These are phyloP conservation scores for Acleris laterana DNA, from an alignment of 2,888 invertebrate genomes.

Conservation along the genomic window DNA sequence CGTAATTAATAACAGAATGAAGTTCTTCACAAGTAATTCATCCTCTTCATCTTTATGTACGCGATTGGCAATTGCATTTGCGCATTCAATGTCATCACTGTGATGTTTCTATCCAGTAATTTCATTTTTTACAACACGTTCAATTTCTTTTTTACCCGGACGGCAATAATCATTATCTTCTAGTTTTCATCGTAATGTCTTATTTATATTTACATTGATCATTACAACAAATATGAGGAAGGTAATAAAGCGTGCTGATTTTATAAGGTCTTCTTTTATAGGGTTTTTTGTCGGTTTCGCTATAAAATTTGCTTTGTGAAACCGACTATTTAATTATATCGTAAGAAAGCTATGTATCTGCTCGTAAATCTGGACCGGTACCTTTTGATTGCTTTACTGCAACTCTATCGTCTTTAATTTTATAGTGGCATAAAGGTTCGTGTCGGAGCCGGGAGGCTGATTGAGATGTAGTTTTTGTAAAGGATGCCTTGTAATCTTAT, in stretches of 20 bases:
- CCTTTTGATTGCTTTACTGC: slow-evolving; percentile 27
- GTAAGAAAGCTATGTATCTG: slow-evolving; percentile 9
- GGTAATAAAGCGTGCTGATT: slow-evolving; percentile 40
- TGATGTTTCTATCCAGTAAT: slow-evolving; percentile 68
- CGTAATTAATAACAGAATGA: slow-evolving; percentile 20
- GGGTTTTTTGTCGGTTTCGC: slow-evolving; percentile 15
- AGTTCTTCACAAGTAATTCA: slow-evolving; percentile 24
- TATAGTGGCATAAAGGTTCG: slow-evolving; percentile 1
- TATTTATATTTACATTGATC: slow-evolving; percentile 47
- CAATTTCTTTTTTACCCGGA: slow-evolving; percentile 53
- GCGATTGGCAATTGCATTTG: slow-evolving; percentile 53
- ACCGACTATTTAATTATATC: slow-evolving; percentile 28
- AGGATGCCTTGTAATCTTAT: too few relatives aligned
- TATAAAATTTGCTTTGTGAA: slow-evolving; percentile 24
- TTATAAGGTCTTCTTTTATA: slow-evolving; percentile 18
- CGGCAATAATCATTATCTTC: slow-evolving; percentile 48
- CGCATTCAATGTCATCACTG: slow-evolving; percentile 60
- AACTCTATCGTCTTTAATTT: slow-evolving; percentile 15
- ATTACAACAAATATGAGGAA: slow-evolving; percentile 11
- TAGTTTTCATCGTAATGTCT: slow-evolving; percentile 54
- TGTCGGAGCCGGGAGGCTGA: background rate
- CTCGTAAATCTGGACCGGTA: slow-evolving; percentile 17
- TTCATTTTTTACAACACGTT: slow-evolving; percentile 55
- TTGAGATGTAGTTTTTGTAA: background rate
- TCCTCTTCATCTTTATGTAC: slow-evolving; percentile 35